Conservation (phyloP, 2,797 vertebrate species). For the Melanotaenia trifasciata region DNA sequence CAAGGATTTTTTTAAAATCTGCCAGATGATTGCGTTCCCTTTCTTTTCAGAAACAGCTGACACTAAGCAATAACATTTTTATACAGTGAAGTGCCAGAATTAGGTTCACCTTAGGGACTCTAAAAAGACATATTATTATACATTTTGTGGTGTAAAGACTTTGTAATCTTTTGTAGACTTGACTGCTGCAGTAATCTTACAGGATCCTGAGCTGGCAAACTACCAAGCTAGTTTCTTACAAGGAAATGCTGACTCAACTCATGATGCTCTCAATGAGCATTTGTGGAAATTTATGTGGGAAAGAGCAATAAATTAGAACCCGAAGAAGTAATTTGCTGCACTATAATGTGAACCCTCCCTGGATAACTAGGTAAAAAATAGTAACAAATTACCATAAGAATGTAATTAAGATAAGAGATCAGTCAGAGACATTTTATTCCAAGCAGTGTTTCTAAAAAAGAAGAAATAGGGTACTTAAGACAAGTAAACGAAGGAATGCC, state of each 20-base stretch:
- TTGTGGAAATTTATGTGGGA: background rate
- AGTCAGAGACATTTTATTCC: background rate
- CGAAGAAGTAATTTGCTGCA: background rate
- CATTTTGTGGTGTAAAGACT: background rate
- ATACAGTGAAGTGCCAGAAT: background rate
- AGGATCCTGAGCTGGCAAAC: conserved; percentile 4
- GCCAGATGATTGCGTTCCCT: background rate
- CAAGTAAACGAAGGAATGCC: conserved; percentile 24
- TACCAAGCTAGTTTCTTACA: conserved; percentile 20
- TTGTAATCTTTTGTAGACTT: conserved; percentile 7
- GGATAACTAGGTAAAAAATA: background rate
- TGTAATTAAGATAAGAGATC: conserved; percentile 10
- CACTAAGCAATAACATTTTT: background rate
- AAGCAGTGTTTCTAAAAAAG: background rate
- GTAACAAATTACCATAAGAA: conserved; percentile 9
- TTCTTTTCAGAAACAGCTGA: conserved; percentile 30
- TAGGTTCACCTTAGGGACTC: background rate
- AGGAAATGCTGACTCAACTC: conserved; percentile 6
- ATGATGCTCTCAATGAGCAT: conserved; percentile 3
- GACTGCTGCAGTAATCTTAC: conserved; percentile 24
- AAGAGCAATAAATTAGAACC: background rate
- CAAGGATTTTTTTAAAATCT: background rate
- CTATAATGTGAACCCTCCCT: background rate
- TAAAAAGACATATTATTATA: conserved; percentile 3
- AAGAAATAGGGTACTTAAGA: conserved; percentile 5